Base-by-base conservation (phyloP, 2,113 vertebrate species). In the Cynopterus brachyotis region DNA sequence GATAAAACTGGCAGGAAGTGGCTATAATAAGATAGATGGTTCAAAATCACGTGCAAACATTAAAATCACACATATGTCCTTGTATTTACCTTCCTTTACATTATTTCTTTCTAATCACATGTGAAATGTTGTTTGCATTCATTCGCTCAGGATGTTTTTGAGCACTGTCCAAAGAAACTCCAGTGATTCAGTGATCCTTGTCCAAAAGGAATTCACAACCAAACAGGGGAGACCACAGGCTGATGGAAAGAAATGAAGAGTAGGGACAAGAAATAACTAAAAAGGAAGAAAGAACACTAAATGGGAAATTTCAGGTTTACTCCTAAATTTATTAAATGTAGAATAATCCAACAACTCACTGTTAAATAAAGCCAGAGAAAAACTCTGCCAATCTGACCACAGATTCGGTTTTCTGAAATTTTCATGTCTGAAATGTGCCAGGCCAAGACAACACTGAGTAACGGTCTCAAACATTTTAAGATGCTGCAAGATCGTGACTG, bases 51-150 rank as follows among this genome's bases (percentile, higher is more conserved):
- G 7, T 59, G 57, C 73, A 55, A 95, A 95, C 89, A 89, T 82
- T 73, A 81, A 81, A 96, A 83, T 40, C 73, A 64, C 9, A 67
- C 55, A 19, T 26, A 3, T 50, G 57, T 30, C 5, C 35, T 57
- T 69, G 28, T 45, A 42, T 60, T 66, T 64, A 69, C 78, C 75
- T 55, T 85, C 92, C 55, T 94, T n/a, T n/a, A 26, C 16, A 9
- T 69, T 55, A 20, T 83, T 81, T 83, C 85, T 80, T 89, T 94
- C 95, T 60, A 73, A 75, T 81, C 42, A 35, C 11, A 62, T 42
- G 40, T 84, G 72, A 72, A 95, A 85, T 55, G 24, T 55, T 50
- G 35, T 70, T 94, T 89, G 83, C 55, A 62, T 78, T 81, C 91
- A 50, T 42, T 92, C n/a, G 4, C 2, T 40, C 24, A 87, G 59